Evolutionary conservation across 1,140 invertebrate species (phyloP).

Genomic region (Saccostrea echinata): DNA sequence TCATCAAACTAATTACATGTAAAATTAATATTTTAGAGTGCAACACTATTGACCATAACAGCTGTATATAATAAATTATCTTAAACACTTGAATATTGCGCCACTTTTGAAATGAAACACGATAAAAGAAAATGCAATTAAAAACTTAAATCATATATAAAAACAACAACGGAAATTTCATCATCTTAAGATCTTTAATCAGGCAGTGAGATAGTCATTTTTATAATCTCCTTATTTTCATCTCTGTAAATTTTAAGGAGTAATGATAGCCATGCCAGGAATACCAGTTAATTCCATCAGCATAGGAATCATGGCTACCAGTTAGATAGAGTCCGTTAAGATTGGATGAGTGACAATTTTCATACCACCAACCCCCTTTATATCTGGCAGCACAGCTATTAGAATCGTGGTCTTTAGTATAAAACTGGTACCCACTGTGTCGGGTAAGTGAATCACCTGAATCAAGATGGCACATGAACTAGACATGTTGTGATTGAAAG

Average conservation of each 20-base stretch:
- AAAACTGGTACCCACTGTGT: slow-evolving; percentile 82
- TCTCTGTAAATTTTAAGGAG: slow-evolving; percentile 79
- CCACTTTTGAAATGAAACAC: too few relatives aligned
- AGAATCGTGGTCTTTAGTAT: slow-evolving; percentile 82
- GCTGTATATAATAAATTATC: too few relatives aligned
- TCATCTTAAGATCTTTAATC: too few relatives aligned
- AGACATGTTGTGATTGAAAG: background rate
- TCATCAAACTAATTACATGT: too few relatives aligned
- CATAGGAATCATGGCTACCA: slow-evolving; percentile 61
- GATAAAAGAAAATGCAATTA: too few relatives aligned
- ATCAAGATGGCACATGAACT: background rate
- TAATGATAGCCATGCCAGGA: slow-evolving; percentile 81
- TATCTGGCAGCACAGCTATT: slow-evolving; percentile 84
- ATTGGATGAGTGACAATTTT: slow-evolving; percentile 83
- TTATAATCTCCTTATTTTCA: slow-evolving; percentile 76
- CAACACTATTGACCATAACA: too few relatives aligned
- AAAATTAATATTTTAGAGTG: too few relatives aligned
- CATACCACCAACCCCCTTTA: slow-evolving; percentile 84
- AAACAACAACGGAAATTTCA: too few relatives aligned
- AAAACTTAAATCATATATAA: too few relatives aligned
- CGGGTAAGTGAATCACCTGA: background rate
- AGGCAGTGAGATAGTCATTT: background rate
- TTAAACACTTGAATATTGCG: too few relatives aligned
- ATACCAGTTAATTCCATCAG: slow-evolving; percentile 83
- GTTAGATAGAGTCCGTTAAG: slow-evolving; percentile 82